phyloP scores from a whole-genome alignment of 92 coral and sea anemone species.

The Epizoanthus stellaris region DNA sequence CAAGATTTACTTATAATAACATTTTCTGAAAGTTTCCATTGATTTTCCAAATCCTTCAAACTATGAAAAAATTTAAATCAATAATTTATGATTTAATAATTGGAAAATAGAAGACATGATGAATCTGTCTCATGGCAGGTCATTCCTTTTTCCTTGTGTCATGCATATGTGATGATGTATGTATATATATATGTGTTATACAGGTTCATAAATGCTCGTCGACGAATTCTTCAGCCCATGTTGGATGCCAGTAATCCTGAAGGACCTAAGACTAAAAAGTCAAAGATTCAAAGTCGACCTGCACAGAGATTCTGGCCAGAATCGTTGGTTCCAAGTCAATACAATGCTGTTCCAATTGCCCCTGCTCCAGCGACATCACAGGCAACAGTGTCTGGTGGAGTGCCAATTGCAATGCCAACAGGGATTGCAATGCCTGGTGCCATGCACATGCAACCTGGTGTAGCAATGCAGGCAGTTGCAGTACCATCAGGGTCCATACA shows the following conservation, averaged over 20 bases:
- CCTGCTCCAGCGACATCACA: conserved; percentile 82
- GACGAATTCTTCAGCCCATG: conserved; percentile 98
- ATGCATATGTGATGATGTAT: neutral
- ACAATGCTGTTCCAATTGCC: conserved; percentile 77
- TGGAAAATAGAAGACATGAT: too few species aligned
- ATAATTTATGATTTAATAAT: too few species aligned
- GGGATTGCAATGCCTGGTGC: conserved; percentile 66
- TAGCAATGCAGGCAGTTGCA: conserved; percentile 64
- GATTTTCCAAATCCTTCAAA: too few species aligned
- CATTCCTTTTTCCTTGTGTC: too few species aligned
- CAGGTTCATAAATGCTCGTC: conserved; percentile 99
- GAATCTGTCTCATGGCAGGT: too few species aligned
- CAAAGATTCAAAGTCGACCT: conserved; percentile 91
- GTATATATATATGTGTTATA: neutral
- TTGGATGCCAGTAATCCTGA: conserved; percentile 99
- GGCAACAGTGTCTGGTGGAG: conserved; percentile 44
- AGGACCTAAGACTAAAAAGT: conserved; percentile 88
- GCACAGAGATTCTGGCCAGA: conserved; percentile 99
- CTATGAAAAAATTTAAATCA: too few species aligned
- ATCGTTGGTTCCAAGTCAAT: conserved; percentile 88
- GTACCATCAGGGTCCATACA: conserved; percentile 61
- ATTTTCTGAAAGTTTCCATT: too few species aligned
- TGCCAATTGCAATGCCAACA: conserved; percentile 40
- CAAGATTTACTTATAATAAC: too few species aligned
- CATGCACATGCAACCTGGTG: conserved; percentile 82